phyloP scores from a whole-genome alignment of 2,888 invertebrate species.

The Cheilosia pagana region DNA sequence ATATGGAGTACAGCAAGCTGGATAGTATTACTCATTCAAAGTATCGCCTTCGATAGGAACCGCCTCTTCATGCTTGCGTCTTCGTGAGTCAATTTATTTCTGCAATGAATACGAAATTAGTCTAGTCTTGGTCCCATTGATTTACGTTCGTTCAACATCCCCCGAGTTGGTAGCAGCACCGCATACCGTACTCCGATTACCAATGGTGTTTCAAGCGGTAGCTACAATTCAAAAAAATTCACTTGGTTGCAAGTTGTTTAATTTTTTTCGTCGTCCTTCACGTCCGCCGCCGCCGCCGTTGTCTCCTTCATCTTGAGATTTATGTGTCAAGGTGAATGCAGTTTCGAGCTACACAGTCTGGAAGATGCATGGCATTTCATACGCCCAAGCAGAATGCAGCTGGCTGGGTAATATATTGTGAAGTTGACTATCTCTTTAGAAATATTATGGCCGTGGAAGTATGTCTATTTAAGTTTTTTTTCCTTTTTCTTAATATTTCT shows the following conservation, averaged over 20 bases:
- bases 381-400: slow-evolving; percentile 38
- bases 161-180: background rate
- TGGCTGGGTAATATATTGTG: slow-evolving; percentile 8
- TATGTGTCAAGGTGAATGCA: slow-evolving; percentile 72
- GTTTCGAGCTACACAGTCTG: slow-evolving; percentile 53
- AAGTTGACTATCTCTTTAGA: background rate
- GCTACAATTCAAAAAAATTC: slow-evolving; percentile 33
- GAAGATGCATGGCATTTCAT: slow-evolving; percentile 25
- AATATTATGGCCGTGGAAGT: slow-evolving; percentile 12
- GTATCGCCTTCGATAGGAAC: background rate
- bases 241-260: slow-evolving; percentile 20
- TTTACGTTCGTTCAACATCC: slow-evolving; percentile 27
- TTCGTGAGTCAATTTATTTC: slow-evolving; percentile 54
- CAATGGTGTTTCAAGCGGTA: background rate
- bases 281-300: background rate
- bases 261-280: slow-evolving; percentile 32
- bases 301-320: slow-evolving; percentile 25
- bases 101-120: slow-evolving; percentile 68
- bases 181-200: background rate
- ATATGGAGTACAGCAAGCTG: background rate
- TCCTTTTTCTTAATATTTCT: no score
- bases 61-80: slow-evolving; percentile 4
- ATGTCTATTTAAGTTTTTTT: slow-evolving; percentile 1
- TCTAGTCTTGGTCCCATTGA: slow-evolving; percentile 51
- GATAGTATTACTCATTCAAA: slow-evolving; percentile 49